Evolutionary conservation across 2,888 invertebrate genomes (phyloP).

Genomic region (Ganaspis brasiliensis): DNA sequence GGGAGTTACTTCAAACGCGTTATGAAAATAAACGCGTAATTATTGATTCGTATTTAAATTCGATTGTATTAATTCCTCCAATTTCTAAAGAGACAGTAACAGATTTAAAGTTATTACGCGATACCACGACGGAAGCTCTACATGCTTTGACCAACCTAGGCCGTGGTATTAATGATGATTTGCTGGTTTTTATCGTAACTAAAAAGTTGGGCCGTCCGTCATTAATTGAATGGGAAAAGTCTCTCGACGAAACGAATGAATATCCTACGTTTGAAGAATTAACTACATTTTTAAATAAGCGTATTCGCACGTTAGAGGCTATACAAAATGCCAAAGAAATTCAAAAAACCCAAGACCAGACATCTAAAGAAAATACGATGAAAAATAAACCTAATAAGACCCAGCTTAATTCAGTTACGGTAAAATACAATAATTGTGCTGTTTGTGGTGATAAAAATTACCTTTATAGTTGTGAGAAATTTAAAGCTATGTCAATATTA

Average conservation of each 20-base stretch:
- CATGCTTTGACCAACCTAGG: not conserved
- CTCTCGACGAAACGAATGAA: not conserved
- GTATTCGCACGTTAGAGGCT: constrained; percentile 30
- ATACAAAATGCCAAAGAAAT: not conserved
- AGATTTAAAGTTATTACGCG: not conserved
- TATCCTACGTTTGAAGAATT: constrained; percentile 32
- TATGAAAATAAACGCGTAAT: not conserved
- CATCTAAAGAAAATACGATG: not conserved
- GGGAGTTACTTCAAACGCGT: not conserved
- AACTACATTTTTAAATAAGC: constrained; percentile 30
- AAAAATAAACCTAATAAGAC: not conserved
- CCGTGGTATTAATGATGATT: not conserved
- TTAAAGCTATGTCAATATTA: not conserved
- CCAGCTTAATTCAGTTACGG: not conserved
- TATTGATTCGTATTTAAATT: not conserved
- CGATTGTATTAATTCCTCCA: not conserved
- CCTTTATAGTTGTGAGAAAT: not conserved
- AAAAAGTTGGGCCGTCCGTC: not conserved
- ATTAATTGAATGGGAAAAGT: constrained; percentile 36
- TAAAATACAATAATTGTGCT: not conserved
- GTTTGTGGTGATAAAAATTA: not conserved
- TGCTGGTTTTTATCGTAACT: not conserved
- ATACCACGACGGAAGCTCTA: not conserved
- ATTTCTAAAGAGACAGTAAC: not conserved
- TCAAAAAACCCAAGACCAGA: not conserved